Evolutionary conservation across 2,797 vertebrate genomes (phyloP).

Genomic region (Galaxias olidus): DNA sequence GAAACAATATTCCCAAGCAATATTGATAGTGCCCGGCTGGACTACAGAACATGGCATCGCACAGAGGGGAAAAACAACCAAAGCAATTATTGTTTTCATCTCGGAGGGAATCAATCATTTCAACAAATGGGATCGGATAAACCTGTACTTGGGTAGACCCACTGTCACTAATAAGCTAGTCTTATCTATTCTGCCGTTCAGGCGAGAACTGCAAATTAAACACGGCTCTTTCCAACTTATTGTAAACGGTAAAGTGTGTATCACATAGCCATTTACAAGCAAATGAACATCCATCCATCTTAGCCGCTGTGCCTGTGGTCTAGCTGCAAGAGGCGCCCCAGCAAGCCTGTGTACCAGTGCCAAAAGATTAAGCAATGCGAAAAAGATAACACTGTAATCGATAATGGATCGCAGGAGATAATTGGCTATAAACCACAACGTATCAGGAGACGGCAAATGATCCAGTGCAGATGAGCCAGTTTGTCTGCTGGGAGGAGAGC

Average conservation of each 20-base stretch:
- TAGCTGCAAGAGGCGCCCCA: slow-evolving; percentile 38
- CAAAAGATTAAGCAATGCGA: slow-evolving; percentile 76
- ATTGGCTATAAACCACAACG: slow-evolving; percentile 79
- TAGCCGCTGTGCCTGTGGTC: slow-evolving; percentile 52
- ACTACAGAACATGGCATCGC: slow-evolving; percentile 18
- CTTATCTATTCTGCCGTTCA: slow-evolving; percentile 34
- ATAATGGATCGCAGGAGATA: slow-evolving; percentile 78
- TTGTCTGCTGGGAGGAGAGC: slow-evolving; percentile 53
- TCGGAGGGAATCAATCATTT: slow-evolving; percentile 46
- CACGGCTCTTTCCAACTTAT: slow-evolving; percentile 9
- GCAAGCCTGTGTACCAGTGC: slow-evolving; percentile 57
- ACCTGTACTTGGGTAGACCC: slow-evolving; percentile 41
- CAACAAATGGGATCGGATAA: slow-evolving; percentile 35
- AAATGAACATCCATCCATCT: slow-evolving; percentile 70
- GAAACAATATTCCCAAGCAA: slow-evolving; percentile 6
- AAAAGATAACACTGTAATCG: slow-evolving; percentile 80
- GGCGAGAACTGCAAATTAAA: slow-evolving; percentile 40
- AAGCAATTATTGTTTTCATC: slow-evolving; percentile 26
- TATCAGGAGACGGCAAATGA: slow-evolving; percentile 78
- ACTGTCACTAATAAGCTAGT: slow-evolving; percentile 14
- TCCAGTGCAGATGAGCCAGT: slow-evolving; percentile 72
- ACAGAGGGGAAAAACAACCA: slow-evolving; percentile 22
- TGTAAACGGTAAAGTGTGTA: slow-evolving; percentile 32
- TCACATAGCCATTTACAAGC: slow-evolving; percentile 55
- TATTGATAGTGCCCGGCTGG: background rate